Conservation (phyloP, 2,113 vertebrate genomes). For the Physeter macrocephalus region DNA sequence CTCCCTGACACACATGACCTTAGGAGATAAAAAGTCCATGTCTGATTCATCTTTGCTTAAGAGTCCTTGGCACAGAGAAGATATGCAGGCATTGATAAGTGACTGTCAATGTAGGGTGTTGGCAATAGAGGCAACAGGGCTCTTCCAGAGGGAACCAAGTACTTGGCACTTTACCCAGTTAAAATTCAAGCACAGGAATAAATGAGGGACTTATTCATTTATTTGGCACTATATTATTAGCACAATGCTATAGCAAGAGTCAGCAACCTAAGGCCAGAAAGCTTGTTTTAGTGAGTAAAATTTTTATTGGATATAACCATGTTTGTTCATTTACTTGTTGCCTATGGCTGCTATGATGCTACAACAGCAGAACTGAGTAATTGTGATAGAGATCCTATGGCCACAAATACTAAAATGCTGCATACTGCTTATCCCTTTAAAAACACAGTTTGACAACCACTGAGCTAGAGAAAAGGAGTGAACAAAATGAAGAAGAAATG, state of each 20-base stretch:
- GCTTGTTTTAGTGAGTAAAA: neutral
- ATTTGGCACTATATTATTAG: neutral
- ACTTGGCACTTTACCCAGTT: neutral
- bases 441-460: neutral
- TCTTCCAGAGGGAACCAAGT: neutral
- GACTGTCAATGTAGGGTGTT: neutral
- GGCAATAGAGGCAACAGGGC: neutral
- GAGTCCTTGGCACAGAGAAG: neutral
- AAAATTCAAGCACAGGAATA: neutral
- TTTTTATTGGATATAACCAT: neutral
- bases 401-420: neutral
- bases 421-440: fast-evolving
- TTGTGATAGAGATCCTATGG: too few relatives aligned
- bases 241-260: neutral
- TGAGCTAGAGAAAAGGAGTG: neutral
- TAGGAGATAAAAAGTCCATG: neutral
- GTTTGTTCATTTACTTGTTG: neutral
- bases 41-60: neutral
- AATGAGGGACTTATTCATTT: neutral
- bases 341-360: neutral
- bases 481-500: neutral
- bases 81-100: neutral
- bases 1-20: neutral
- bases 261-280: neutral
- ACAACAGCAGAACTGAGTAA: neutral